phyloP scores from a whole-genome alignment of 1,140 invertebrate species.

The Cydia fagiglandana region DNA sequence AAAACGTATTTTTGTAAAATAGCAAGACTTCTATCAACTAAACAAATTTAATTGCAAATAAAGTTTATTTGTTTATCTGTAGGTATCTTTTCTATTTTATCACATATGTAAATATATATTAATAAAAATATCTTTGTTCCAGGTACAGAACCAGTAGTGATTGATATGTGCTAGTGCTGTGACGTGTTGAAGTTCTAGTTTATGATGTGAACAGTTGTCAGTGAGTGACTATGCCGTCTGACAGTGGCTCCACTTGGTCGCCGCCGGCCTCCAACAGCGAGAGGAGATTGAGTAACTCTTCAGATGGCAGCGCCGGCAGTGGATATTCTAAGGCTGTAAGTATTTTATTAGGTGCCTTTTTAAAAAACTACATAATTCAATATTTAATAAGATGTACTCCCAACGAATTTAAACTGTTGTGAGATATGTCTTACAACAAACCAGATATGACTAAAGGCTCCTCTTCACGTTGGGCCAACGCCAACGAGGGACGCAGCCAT shows the following conservation, averaged over 20 bases:
- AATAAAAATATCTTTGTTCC: conserved; percentile 17
- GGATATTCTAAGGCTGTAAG: conserved; percentile 78
- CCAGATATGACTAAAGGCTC: no score
- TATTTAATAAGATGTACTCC: no score
- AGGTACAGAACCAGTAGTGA: conserved; percentile 21
- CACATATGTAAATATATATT: background rate
- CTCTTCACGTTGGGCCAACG: no score
- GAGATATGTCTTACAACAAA: no score
- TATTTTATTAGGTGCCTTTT: conserved; percentile 28
- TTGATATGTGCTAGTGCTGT: conserved; percentile 37
- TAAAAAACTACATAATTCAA: no score
- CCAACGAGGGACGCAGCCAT: no score
- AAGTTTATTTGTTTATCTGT: background rate
- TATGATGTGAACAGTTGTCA: conserved; percentile 58
- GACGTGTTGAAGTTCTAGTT: conserved; percentile 46
- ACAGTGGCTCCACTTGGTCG: conserved; percentile 70
- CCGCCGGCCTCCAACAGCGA: conserved; percentile 70
- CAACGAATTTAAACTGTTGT: no score
- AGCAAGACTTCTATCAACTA: no score
- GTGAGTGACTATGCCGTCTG: conserved; percentile 69
- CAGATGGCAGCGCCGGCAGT: conserved; percentile 76
- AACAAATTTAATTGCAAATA: no score
- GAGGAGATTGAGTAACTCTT: conserved; percentile 77
- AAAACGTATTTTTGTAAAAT: background rate
- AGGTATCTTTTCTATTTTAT: background rate